Conservation (phyloP, 2,113 vertebrate genomes). For the Hemichromis elongatus region DNA sequence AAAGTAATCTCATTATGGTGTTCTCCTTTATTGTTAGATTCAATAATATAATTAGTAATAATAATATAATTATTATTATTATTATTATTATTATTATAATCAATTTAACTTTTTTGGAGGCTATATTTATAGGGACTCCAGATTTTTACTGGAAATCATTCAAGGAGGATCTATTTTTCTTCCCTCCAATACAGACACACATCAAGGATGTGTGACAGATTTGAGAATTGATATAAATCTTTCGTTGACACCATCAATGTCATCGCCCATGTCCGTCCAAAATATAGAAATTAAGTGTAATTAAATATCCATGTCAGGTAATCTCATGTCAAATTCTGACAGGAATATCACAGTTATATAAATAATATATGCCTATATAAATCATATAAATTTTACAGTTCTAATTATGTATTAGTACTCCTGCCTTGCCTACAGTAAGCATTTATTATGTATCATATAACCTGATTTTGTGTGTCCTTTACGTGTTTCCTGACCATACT, state of each 20-base stretch:
- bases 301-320: background rate
- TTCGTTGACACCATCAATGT: background rate
- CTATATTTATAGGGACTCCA: background rate
- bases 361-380: background rate
- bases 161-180: background rate
- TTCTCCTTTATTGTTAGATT: constrained; percentile 6
- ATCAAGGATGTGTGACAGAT: background rate
- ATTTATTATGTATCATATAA: background rate
- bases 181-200: background rate
- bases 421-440: background rate
- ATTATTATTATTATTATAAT: fast-evolving
- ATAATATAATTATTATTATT: background rate
- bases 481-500: background rate
- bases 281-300: background rate
- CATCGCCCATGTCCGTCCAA: background rate
- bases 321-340: background rate
- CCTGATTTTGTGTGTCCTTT: background rate
- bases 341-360: background rate
- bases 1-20: constrained; percentile 16
- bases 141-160: background rate
- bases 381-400: background rate
- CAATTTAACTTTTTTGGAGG: background rate
- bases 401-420: background rate
- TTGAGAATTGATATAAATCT: background rate
- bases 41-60: background rate